phyloP scores from a whole-genome alignment of 2,888 invertebrate genomes.

The Subacronicta megacephala region DNA sequence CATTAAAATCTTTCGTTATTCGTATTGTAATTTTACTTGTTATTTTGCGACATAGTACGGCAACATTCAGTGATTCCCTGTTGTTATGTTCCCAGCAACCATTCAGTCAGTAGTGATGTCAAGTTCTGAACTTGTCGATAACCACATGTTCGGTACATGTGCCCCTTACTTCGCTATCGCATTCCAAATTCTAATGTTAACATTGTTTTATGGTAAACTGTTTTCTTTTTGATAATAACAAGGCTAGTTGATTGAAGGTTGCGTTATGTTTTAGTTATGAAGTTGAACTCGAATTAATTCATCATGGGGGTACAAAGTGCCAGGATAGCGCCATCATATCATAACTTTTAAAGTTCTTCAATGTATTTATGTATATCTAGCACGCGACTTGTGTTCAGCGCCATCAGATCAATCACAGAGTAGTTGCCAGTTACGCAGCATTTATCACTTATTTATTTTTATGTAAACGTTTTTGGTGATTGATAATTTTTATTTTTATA shows the following conservation, averaged over 20 bases:
- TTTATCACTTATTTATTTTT: constrained; percentile 63
- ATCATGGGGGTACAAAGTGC: background rate
- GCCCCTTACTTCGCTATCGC: constrained; percentile 22
- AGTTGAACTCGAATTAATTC: background rate
- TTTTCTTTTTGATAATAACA: constrained; percentile 3
- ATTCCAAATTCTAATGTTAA: constrained; percentile 36
- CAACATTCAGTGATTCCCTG: background rate
- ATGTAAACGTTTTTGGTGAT: constrained; percentile 55
- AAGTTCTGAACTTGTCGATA: too few relatives aligned
- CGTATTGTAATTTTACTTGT: constrained; percentile 4
- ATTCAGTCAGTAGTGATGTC: background rate
- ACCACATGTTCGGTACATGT: too few relatives aligned
- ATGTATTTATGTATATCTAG: background rate
- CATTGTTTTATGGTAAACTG: background rate
- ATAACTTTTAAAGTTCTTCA: background rate
- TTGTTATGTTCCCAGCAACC: too few relatives aligned
- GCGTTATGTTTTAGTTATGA: constrained; percentile 1
- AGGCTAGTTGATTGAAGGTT: background rate
- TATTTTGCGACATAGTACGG: constrained; percentile 2
- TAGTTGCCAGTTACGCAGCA: constrained; percentile 55
- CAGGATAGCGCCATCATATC: background rate
- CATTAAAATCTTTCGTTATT: too few relatives aligned
- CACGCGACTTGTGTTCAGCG: background rate
- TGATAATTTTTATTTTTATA: constrained; percentile 57
- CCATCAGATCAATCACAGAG: background rate